Conservation (phyloP, 2,113 vertebrate genomes). For the Apteryx owenii region DNA sequence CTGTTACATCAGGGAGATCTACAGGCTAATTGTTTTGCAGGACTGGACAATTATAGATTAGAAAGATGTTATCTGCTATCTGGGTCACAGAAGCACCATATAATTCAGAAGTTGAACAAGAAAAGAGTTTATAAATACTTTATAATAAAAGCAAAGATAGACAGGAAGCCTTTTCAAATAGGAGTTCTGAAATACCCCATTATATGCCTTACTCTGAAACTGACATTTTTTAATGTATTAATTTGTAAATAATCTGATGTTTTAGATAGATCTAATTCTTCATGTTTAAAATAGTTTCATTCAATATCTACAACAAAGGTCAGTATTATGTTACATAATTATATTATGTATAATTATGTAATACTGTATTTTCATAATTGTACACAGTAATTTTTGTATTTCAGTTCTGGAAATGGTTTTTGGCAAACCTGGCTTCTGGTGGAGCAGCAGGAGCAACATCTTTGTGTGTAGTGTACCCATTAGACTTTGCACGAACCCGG, state of each 20-base stretch:
- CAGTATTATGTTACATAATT: background rate
- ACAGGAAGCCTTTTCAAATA: background rate
- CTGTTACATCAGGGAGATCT: background rate
- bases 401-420: constrained; percentile 69
- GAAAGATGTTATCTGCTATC: background rate
- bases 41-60: background rate
- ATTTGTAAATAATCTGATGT: background rate
- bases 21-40: fast-evolving
- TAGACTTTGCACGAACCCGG: constrained; percentile 66
- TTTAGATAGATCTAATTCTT: background rate
- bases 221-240: background rate
- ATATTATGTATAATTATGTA: background rate
- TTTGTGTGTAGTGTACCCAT: constrained; percentile 58
- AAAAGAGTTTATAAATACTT: background rate
- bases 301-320: background rate
- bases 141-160: background rate
- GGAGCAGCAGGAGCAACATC: constrained; percentile 72
- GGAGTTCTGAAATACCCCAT: background rate
- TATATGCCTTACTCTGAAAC: background rate
- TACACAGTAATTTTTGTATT: background rate
- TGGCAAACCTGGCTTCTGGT: constrained; percentile 68
- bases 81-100: background rate
- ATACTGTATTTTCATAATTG: background rate
- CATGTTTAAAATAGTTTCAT: background rate
- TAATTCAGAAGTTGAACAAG: background rate